Evolutionary conservation across 2,797 vertebrate species (phyloP).

Genomic region (Manis pentadactyla): DNA sequence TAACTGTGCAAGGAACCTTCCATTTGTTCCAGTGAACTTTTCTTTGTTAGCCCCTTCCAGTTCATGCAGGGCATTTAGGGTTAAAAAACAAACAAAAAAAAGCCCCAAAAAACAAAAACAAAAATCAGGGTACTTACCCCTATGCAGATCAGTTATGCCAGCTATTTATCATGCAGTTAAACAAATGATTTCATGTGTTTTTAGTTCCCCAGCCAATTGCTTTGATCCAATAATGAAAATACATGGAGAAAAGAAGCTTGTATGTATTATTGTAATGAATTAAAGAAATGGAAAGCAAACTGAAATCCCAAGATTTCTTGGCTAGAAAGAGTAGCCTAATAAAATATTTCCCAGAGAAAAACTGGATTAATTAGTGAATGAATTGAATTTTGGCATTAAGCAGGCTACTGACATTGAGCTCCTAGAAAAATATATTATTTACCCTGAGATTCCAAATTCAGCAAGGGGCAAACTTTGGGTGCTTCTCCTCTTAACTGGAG

Average conservation of each 20-base stretch:
- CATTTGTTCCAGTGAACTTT: background rate
- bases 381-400: background rate
- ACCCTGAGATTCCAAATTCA: background rate
- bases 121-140: background rate
- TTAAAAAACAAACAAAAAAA: background rate
- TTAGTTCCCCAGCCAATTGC: slow-evolving; percentile 1
- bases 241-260: background rate
- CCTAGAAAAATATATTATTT: background rate
- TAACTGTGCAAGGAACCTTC: background rate
- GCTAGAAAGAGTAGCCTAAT: background rate
- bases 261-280: background rate
- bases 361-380: background rate
- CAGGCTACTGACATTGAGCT: background rate
- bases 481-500: background rate
- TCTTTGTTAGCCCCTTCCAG: background rate
- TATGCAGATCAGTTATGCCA: background rate
- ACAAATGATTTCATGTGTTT: slow-evolving; percentile 27
- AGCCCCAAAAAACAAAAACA: background rate
- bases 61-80: background rate
- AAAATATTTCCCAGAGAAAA: slow-evolving; percentile 31
- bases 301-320: slow-evolving; percentile 20
- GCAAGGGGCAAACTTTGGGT: background rate
- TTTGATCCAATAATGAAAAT: slow-evolving; percentile 38
- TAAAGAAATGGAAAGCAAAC: background rate
- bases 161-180: background rate